Evolutionary conservation across 2,113 vertebrate genomes (phyloP).

Genomic region (Columba livia): DNA sequence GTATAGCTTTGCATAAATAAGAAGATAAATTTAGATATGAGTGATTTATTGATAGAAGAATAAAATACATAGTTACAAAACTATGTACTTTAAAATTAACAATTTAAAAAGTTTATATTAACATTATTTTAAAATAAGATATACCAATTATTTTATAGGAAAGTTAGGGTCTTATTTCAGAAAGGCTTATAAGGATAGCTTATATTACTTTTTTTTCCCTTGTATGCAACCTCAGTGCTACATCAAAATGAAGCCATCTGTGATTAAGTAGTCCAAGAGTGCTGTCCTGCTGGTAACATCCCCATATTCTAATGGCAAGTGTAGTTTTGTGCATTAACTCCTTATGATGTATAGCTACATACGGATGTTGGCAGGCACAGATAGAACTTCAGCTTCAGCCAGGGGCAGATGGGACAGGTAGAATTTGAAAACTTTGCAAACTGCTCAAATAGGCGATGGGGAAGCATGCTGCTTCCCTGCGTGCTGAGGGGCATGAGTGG

Average conservation of each 20-base stretch:
- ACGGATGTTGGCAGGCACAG: background rate
- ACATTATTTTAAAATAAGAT: background rate
- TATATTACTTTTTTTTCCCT: background rate
- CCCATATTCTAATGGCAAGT: background rate
- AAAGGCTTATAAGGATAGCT: background rate
- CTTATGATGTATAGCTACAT: background rate
- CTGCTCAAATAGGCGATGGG: rapidly evolving
- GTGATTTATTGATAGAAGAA: background rate
- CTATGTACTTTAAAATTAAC: too few relatives aligned
- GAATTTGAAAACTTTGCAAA: background rate
- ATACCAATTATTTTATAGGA: background rate
- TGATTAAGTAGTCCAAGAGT: background rate
- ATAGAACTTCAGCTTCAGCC: background rate
- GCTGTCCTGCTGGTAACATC: background rate
- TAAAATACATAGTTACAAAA: background rate
- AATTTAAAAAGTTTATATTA: background rate
- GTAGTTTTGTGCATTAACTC: background rate
- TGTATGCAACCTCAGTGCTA: background rate
- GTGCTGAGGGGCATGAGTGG: rapidly evolving
- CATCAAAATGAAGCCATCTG: background rate
- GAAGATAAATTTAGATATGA: background rate
- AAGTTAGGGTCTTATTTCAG: background rate
- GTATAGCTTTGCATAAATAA: background rate
- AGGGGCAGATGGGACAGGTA: background rate
- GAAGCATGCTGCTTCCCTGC: background rate